Evolutionary conservation across 1,140 invertebrate genomes (phyloP).

Genomic region (Scaptomyza graminum): DNA sequence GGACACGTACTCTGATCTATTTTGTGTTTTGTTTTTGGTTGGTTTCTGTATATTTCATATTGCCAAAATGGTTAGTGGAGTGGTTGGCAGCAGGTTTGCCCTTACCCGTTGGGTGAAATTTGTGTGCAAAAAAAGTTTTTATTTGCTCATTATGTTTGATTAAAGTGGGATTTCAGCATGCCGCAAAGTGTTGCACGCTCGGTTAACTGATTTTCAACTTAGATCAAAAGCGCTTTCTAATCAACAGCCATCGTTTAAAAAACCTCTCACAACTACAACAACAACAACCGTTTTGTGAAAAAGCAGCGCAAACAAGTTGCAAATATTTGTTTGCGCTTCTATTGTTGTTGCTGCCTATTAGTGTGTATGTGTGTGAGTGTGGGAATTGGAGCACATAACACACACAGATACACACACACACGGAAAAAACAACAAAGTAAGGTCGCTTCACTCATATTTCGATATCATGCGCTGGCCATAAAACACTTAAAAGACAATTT

Average conservation of each 20-base stretch:
- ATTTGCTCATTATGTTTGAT: conserved; percentile 78
- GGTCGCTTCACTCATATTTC: conserved; percentile 19
- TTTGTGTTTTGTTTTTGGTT: too few species aligned
- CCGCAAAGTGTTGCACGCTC: conserved; percentile 54
- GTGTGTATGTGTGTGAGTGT: conserved; percentile 31
- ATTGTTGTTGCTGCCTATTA: conserved; percentile 24
- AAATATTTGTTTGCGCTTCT: conserved; percentile 57
- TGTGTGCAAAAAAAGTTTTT: conserved; percentile 56
- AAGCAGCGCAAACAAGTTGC: conserved; percentile 68
- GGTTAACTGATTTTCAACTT: conserved; percentile 60
- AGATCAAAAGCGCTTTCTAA: conserved; percentile 74
- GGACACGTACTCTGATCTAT: conserved; percentile 22
- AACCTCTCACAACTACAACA: background rate
- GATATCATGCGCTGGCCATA: conserved; percentile 67
- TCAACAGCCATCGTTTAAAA: conserved; percentile 41
- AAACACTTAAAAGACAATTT: conserved; percentile 76
- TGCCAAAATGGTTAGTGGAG: conserved; percentile 4
- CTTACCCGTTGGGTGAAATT: background rate
- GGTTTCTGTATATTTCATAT: background rate
- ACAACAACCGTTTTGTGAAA: too few species aligned
- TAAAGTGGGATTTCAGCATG: conserved; percentile 54
- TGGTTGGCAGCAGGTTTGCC: background rate
- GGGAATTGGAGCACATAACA: conserved; percentile 67
- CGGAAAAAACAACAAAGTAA: conserved; percentile 19
- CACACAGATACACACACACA: conserved; percentile 1